A percentile compares a stretch with the other conserved stretches of the same genome.
These are phyloP conservation scores for Brachionus angularis DNA, from an alignment of 1,140 invertebrate species.

Conservation along the genomic window DNA sequence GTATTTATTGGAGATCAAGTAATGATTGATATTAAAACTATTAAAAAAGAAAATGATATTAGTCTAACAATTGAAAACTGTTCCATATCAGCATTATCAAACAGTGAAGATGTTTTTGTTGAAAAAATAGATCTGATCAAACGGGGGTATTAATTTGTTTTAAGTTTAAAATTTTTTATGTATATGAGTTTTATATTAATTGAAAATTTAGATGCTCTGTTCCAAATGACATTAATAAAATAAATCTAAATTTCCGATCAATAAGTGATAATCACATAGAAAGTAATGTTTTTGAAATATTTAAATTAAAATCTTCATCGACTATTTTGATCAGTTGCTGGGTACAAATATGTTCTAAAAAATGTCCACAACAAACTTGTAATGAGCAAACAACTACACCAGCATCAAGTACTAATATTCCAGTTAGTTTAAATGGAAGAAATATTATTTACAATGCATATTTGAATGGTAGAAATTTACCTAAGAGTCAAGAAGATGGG, in stretches of 20 bases:
- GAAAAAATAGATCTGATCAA: conserved; percentile 23
- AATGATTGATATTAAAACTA: conserved; percentile 19
- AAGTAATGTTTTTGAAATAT: conserved; percentile 33
- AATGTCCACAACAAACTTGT: neutral
- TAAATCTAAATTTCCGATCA: neutral
- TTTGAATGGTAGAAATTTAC: neutral
- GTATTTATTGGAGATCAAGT: conserved; percentile 37
- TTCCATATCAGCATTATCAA: neutral
- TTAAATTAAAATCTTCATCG: neutral
- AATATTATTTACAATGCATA: no score
- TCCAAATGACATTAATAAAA: neutral
- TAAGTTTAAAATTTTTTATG: neutral
- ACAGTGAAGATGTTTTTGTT: conserved; percentile 1
- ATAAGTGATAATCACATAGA: neutral
- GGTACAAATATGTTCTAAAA: conserved; percentile 13
- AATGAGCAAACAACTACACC: no score
- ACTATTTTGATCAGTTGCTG: conserved; percentile 12
- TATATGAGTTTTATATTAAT: neutral
- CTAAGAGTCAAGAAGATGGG: neutral
- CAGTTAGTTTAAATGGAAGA: no score
- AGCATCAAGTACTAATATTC: no score
- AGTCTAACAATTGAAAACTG: conserved; percentile 25
- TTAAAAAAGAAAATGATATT: conserved; percentile 8
- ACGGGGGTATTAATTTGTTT: neutral
- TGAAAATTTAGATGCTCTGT: conserved; percentile 16